Evolutionary conservation across 1,140 invertebrate species (phyloP).

Genomic region (Drosophila persimilis): DNA sequence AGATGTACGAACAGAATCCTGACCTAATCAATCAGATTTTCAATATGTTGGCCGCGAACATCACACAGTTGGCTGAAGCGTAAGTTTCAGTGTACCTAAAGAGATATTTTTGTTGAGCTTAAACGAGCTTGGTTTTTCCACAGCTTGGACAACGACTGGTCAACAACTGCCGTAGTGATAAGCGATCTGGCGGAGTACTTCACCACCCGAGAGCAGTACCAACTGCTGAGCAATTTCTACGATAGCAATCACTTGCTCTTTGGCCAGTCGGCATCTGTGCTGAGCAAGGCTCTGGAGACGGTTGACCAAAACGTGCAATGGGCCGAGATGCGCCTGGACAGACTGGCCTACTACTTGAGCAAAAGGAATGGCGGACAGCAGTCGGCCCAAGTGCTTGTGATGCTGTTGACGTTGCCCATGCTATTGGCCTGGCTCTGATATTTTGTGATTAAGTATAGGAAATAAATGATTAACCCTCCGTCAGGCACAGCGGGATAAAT

Average conservation of each 20-base stretch:
- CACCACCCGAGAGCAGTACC: slow-evolving; percentile 82
- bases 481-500: slow-evolving; percentile 63
- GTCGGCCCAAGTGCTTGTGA: slow-evolving; percentile 14
- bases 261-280: slow-evolving; percentile 24
- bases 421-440: slow-evolving; percentile 42
- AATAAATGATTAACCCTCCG: slow-evolving; percentile 46
- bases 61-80: slow-evolving; percentile 40
- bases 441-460: slow-evolving; percentile 26
- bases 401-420: slow-evolving; percentile 24
- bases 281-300: slow-evolving; percentile 27
- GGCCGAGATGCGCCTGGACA: slow-evolving; percentile 39
- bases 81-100: slow-evolving; percentile 29
- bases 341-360: slow-evolving; percentile 32
- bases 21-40: slow-evolving; percentile 74
- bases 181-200: slow-evolving; percentile 83
- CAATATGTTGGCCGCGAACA: slow-evolving; percentile 39
- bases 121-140: slow-evolving; percentile 11
- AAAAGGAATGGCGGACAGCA: slow-evolving; percentile 19
- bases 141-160: slow-evolving; percentile 77
- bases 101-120: not conserved
- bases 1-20: slow-evolving; percentile 81
- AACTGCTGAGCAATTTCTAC: slow-evolving; percentile 47
- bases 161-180: slow-evolving; percentile 76
- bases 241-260: slow-evolving; percentile 37
- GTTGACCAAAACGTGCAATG: slow-evolving; percentile 57